Evolutionary conservation across 2,797 vertebrate species (phyloP).

Genomic region (Masticophis lateralis): DNA sequence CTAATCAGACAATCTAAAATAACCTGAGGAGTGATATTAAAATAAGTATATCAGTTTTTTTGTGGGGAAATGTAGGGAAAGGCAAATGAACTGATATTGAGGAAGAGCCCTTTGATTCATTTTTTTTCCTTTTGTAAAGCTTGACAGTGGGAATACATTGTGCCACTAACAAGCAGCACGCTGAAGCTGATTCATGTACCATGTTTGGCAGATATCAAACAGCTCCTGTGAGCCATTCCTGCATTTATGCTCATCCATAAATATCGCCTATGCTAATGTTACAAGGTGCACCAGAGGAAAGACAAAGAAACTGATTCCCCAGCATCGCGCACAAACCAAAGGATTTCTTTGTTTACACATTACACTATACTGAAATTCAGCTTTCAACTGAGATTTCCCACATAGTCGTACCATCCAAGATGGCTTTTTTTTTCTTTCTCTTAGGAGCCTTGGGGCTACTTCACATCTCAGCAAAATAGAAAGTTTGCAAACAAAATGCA

Average conservation of each 20-base stretch:
- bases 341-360: neutral
- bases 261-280: neutral
- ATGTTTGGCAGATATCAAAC: constrained; percentile 7
- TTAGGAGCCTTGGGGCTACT: neutral
- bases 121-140: neutral
- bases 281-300: neutral
- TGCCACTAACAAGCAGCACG: neutral
- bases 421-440: too few species aligned
- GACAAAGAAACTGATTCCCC: neutral
- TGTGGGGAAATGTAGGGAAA: neutral
- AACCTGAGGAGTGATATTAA: neutral
- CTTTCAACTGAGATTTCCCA: neutral
- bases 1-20: neutral
- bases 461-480: neutral
- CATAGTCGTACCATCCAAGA: neutral
- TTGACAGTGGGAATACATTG: neutral
- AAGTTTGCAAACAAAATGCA: neutral
- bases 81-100: neutral
- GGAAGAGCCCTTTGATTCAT: neutral
- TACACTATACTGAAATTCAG: neutral
- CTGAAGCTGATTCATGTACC: neutral
- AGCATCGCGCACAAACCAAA: neutral
- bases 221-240: neutral
- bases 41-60: neutral
- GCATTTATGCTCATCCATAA: neutral